A percentile compares a stretch with the other conserved stretches of the same genome.
These are phyloP conservation scores for Chloroclystis v-ata DNA, from an alignment of 2,888 invertebrate species.

Conservation along the genomic window DNA sequence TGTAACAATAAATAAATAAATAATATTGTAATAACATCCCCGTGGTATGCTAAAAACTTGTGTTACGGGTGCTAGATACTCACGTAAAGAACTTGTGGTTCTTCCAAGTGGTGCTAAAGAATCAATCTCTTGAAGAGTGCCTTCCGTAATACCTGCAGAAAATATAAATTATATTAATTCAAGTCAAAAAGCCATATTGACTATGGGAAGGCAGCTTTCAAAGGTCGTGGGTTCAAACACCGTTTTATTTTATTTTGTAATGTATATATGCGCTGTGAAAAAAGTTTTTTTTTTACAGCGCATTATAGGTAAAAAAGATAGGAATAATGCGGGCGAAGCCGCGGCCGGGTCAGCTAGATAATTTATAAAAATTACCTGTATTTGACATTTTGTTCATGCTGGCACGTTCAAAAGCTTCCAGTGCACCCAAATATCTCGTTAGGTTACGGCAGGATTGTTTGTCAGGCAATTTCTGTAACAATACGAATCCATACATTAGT, in stretches of 20 bases:
- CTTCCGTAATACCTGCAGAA: conserved; percentile 49
- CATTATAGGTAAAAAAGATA: no score
- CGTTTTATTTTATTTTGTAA: no score
- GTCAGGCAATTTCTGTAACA: conserved; percentile 64
- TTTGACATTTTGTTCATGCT: conserved; percentile 61
- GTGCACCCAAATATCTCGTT: conserved; percentile 61
- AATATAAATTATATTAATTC: conserved; percentile 6
- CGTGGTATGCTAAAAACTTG: no score
- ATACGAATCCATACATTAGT: no score
- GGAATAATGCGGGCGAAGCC: no score
- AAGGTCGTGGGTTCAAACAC: background rate
- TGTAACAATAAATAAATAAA: conserved; percentile 32
- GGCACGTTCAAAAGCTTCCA: conserved; percentile 59
- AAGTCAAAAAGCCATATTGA: no score
- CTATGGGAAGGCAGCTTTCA: no score
- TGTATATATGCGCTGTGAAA: no score
- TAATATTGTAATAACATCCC: no score
- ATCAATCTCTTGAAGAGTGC: conserved; percentile 59
- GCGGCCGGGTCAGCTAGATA: no score
- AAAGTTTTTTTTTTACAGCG: no score
- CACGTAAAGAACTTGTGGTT: conserved; percentile 58
- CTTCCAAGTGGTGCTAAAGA: conserved; percentile 51
- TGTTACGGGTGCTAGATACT: no score
- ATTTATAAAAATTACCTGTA: conserved; percentile 46
- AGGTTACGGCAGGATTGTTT: conserved; percentile 67